phyloP scores from a whole-genome alignment of 2,113 vertebrate genomes.

The Casuarius casuarius region DNA sequence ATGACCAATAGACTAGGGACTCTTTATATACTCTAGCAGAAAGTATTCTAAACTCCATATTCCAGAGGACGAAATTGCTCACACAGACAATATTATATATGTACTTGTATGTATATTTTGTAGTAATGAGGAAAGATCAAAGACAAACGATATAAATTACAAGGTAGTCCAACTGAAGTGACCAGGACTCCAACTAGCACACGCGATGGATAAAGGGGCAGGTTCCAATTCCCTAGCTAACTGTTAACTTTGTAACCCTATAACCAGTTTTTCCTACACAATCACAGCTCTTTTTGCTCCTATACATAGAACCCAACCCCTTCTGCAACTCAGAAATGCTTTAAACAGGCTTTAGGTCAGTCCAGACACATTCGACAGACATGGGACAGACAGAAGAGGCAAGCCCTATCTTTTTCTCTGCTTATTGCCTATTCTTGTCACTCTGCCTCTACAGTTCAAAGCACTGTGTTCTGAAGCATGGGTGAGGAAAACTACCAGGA shows the following conservation, averaged over 20 bases:
- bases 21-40: neutral
- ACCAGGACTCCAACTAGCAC: neutral
- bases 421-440: neutral
- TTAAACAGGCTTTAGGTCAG: neutral
- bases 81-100: fast-evolving
- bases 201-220: neutral
- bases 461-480: neutral
- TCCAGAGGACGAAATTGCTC: neutral
- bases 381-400: neutral
- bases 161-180: neutral
- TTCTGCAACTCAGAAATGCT: neutral
- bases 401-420: neutral
- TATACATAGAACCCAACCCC: neutral
- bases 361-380: neutral
- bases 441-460: neutral
- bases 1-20: neutral
- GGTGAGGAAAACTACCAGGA: neutral
- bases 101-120: neutral
- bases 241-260: neutral
- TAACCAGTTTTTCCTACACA: neutral
- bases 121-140: neutral
- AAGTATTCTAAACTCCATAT: neutral
- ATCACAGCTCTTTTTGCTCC: neutral
- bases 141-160: neutral
- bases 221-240: neutral